Evolutionary conservation across 2,797 vertebrate genomes (phyloP).

Genomic region (Cottoperca gobio): DNA sequence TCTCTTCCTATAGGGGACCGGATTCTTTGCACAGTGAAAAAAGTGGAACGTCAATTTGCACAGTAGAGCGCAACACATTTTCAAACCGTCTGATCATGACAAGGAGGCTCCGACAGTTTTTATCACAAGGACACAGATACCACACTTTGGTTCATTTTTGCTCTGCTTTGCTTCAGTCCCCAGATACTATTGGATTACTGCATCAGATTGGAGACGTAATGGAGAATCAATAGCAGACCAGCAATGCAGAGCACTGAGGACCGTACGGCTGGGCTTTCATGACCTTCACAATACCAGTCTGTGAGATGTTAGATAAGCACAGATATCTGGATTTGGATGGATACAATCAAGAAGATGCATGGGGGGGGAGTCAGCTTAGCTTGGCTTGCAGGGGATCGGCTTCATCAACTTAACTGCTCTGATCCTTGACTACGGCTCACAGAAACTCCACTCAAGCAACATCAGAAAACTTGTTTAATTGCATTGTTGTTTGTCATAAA

Average conservation of each 20-base stretch:
- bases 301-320: constrained; percentile 59
- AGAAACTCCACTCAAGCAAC: constrained; percentile 20
- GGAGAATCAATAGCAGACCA: constrained; percentile 72
- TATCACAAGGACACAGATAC: constrained; percentile 30
- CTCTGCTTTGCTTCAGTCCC: constrained; percentile 60
- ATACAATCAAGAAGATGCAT: constrained; percentile 63
- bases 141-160: constrained; percentile 33
- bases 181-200: constrained; percentile 73
- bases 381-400: constrained; percentile 48
- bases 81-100: constrained; percentile 26
- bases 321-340: constrained; percentile 63
- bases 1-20: neutral
- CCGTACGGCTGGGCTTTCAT: constrained; percentile 45
- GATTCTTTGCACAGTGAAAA: neutral
- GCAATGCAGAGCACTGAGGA: constrained; percentile 46
- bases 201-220: constrained; percentile 71
- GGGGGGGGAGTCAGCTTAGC: constrained; percentile 53
- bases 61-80: neutral
- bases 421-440: constrained; percentile 30
- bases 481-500: neutral
- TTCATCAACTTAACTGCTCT: constrained; percentile 51
- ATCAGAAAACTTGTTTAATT: neutral
- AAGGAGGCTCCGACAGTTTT: constrained; percentile 14
- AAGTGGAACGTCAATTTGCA: neutral
- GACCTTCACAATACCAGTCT: constrained; percentile 58